Conservation (phyloP, 2,888 invertebrate species). For the Platerodrilus igneus region DNA sequence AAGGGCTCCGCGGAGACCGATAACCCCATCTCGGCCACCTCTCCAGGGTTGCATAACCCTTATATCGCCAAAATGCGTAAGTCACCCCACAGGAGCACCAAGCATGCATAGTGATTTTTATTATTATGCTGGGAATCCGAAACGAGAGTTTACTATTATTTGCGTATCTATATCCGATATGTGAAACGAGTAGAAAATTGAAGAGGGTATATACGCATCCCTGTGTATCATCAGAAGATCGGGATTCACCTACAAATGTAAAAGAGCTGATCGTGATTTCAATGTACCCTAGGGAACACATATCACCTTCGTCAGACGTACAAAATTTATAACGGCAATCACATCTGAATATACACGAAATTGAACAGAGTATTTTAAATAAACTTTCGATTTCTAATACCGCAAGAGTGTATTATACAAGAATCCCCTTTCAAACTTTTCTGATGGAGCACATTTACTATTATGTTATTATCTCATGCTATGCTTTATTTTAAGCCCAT, state of each 20-base stretch:
- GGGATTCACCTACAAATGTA: constrained; percentile 25
- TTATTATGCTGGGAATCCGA: constrained; percentile 44
- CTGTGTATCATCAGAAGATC: constrained; percentile 22
- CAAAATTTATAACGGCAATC: constrained; percentile 32
- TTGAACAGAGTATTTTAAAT: constrained; percentile 28
- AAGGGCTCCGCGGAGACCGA: constrained; percentile 52
- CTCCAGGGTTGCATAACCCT: constrained; percentile 49
- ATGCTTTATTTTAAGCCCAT: too few relatives aligned
- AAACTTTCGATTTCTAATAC: constrained; percentile 23
- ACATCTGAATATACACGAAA: constrained; percentile 29
- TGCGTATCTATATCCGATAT: constrained; percentile 31
- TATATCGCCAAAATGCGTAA: constrained; percentile 38
- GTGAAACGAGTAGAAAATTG: constrained; percentile 30
- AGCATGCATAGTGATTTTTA: constrained; percentile 51
- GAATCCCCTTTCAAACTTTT: too few relatives aligned
- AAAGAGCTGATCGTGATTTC: constrained; percentile 32
- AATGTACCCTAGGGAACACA: constrained; percentile 34
- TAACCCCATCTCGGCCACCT: constrained; percentile 55
- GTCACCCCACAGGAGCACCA: constrained; percentile 34
- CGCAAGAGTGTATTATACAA: too few relatives aligned
- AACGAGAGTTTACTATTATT: constrained; percentile 32
- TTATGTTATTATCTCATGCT: too few relatives aligned
- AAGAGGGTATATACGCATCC: constrained; percentile 28
- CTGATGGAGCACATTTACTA: too few relatives aligned
- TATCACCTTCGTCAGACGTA: constrained; percentile 30